phyloP scores from a whole-genome alignment of 2,797 vertebrate genomes.

The Hapalemur alaotrensis region DNA sequence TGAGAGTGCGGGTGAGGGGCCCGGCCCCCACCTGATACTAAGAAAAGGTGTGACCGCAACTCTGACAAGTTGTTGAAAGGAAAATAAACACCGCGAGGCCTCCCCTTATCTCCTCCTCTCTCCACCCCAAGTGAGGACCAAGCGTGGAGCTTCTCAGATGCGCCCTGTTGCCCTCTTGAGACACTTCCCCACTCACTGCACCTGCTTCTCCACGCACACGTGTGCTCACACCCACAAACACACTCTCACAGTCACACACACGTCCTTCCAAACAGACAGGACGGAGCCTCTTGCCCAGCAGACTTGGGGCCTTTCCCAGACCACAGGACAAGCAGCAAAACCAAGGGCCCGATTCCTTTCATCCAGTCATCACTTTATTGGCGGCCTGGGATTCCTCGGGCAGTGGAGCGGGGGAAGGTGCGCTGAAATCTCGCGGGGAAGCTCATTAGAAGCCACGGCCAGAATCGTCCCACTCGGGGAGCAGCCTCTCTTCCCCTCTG shows the following conservation, averaged over 20 bases:
- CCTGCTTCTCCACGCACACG: neutral
- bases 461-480: neutral
- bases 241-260: too few species aligned
- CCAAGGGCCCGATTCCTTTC: neutral
- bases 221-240: neutral
- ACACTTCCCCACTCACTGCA: too few species aligned
- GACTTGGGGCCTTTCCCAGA: slow-evolving; percentile 29
- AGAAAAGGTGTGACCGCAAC: neutral
- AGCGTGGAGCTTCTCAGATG: neutral
- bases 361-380: fast-evolving
- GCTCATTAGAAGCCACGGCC: neutral
- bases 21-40: neutral
- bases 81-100: fast-evolving
- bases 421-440: fast-evolving
- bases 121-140: neutral
- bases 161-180: neutral
- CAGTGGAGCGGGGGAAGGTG: fast-evolving
- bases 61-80: neutral
- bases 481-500: too few species aligned
- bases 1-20: too few species aligned
- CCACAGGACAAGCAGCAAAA: neutral
- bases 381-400: neutral
- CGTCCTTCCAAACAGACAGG: neutral
- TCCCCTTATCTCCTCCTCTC: neutral
- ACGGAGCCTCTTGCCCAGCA: neutral